Evolutionary conservation across 2,888 invertebrate species (phyloP).

Genomic region (Drosophila nr. perissopoda): DNA sequence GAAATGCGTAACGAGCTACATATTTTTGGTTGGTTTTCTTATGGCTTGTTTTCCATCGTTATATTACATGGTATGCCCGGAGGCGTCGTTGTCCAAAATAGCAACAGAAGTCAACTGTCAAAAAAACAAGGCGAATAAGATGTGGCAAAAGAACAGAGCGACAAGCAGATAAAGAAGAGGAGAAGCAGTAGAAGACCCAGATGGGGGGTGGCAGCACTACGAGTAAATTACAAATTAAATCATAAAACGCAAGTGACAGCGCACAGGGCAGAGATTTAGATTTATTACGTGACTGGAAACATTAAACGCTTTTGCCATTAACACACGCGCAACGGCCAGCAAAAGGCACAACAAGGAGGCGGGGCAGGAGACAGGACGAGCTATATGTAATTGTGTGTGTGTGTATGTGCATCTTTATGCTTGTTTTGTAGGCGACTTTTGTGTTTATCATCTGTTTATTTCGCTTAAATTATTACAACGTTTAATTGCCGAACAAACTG

Average conservation of each 20-base stretch:
- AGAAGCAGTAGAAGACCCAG: not conserved
- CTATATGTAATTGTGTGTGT: not conserved
- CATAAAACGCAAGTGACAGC: constrained; percentile 80
- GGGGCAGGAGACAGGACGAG: not conserved
- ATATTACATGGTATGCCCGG: constrained; percentile 50
- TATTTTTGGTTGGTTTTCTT: constrained; percentile 30
- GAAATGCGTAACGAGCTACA: constrained; percentile 63
- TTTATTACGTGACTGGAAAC: constrained; percentile 80
- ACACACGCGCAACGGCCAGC: constrained; percentile 61
- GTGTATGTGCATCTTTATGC: not conserved
- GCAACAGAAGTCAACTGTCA: constrained; percentile 72
- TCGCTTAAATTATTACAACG: constrained; percentile 31
- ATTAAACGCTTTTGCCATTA: constrained; percentile 79
- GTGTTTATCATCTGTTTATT: constrained; percentile 14
- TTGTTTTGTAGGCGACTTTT: constrained; percentile 8
- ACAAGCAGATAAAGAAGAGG: not conserved
- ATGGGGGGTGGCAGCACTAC: constrained; percentile 38
- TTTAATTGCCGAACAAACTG: constrained; percentile 18
- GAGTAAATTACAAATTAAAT: constrained; percentile 80
- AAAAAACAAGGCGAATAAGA: constrained; percentile 41
- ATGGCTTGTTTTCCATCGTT: constrained; percentile 1
- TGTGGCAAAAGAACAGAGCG: constrained; percentile 19
- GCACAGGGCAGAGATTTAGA: constrained; percentile 79
- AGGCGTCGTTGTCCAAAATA: constrained; percentile 73
- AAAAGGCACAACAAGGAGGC: constrained; percentile 6